A percentile compares a stretch with the other conserved stretches of the same genome.
These are phyloP conservation scores for Sceloporus undulatus DNA, from an alignment of 2,113 vertebrate genomes.

Conservation along the genomic window DNA sequence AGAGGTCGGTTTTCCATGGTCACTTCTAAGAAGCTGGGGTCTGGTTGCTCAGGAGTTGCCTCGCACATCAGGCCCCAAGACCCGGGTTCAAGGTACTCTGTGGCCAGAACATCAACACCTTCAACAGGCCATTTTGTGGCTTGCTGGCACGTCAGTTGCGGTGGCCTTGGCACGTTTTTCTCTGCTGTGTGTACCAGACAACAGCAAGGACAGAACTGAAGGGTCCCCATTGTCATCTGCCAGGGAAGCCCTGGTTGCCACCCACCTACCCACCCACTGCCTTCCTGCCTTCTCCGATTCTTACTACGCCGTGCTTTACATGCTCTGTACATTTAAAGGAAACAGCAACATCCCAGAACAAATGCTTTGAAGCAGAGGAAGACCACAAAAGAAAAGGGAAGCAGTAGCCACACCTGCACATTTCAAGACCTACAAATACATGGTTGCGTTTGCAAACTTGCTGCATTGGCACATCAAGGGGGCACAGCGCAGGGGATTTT, in stretches of 20 bases:
- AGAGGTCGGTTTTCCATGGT: accelerated
- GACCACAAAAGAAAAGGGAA: neutral
- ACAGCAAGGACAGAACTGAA: constrained; percentile 50
- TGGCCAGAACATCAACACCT: too few species aligned
- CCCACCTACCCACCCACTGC: constrained; percentile 18
- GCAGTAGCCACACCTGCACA: neutral
- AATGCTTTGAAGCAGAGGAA: neutral
- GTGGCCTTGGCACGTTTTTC: too few species aligned
- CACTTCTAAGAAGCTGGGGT: accelerated
- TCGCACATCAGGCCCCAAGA: too few species aligned
- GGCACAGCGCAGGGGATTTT: neutral
- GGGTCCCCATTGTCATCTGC: constrained; percentile 18
- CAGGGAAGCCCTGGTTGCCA: constrained; percentile 45
- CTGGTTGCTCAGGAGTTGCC: neutral
- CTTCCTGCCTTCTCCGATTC: neutral
- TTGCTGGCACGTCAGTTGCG: too few species aligned
- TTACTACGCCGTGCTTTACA: neutral
- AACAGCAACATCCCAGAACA: neutral
- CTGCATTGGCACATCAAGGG: too few species aligned
- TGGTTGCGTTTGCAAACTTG: neutral
- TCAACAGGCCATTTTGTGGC: too few species aligned
- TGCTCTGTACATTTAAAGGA: accelerated
- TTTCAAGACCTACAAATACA: neutral
- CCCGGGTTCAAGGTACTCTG: neutral
- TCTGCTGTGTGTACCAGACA: accelerated